A percentile compares a stretch with the other conserved stretches of the same genome.
Conservation (phyloP, 2,113 vertebrate species). For the Riparia riparia region DNA sequence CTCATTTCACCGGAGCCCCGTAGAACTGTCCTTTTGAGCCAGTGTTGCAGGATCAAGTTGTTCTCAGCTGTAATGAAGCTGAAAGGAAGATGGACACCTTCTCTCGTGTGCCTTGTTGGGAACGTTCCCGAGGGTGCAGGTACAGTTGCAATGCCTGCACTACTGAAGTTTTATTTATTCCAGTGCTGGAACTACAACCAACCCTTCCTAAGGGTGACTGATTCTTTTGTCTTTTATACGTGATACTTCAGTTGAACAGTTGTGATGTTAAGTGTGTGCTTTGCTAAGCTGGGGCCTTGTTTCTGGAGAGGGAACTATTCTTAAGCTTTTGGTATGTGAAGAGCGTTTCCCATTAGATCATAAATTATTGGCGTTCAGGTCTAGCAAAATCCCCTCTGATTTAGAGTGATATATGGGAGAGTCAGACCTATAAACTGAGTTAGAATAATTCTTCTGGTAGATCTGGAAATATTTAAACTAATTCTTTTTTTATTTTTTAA, state of each 20-base stretch:
- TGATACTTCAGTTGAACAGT: not conserved
- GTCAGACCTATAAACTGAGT: slow-evolving; percentile 39
- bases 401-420: slow-evolving; percentile 54
- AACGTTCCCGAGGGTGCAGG: accelerated
- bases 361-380: slow-evolving; percentile 1
- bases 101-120: not conserved
- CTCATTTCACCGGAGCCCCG: not conserved
- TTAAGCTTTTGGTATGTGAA: slow-evolving; percentile 3
- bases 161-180: not conserved
- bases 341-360: slow-evolving; percentile 27
- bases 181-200: not conserved
- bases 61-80: not conserved
- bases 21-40: accelerated
- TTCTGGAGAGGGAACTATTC: not conserved
- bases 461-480: slow-evolving; percentile 65
- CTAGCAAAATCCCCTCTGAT: slow-evolving; percentile 34
- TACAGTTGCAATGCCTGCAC: not conserved
- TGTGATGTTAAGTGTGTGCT: not conserved
- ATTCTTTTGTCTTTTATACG: not conserved
- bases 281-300: not conserved
- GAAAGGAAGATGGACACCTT: not conserved
- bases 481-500: not conserved
- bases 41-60: not conserved
- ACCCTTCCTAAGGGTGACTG: not conserved
- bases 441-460: slow-evolving; percentile 63